phyloP scores from a whole-genome alignment of 2,888 invertebrate species.

The Nesidiocoris tenuis region DNA sequence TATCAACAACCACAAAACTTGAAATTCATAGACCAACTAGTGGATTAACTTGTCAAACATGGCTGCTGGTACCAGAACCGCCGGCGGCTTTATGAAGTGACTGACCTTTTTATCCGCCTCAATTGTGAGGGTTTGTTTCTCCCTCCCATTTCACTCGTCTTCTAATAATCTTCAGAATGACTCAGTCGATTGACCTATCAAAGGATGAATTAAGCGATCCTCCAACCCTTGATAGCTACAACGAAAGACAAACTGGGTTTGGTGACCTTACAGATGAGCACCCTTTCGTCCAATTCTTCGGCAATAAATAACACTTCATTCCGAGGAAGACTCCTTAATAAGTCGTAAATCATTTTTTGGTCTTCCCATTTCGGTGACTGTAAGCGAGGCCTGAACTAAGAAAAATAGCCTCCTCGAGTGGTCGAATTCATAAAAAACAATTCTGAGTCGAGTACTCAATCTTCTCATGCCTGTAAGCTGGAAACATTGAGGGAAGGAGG shows the following conservation, averaged over 20 bases:
- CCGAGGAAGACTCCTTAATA: not conserved
- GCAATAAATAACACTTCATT: constrained; percentile 26
- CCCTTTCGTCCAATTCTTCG: constrained; percentile 37
- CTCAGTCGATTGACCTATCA: constrained; percentile 44
- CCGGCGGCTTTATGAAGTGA: no score
- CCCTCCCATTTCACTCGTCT: not conserved
- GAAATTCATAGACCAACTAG: no score
- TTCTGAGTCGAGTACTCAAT: no score
- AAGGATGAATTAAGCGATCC: constrained; percentile 37
- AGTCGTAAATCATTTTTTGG: not conserved
- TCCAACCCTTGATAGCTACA: constrained; percentile 9
- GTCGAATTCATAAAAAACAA: no score
- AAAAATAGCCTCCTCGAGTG: no score
- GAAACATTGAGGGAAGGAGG: no score
- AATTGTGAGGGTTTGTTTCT: constrained; percentile 27
- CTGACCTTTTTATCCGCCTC: constrained; percentile 32
- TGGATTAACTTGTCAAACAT: no score
- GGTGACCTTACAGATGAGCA: constrained; percentile 8
- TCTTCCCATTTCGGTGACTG: not conserved
- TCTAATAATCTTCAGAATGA: constrained; percentile 27
- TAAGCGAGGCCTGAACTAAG: not conserved
- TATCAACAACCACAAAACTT: no score
- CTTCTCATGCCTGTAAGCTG: no score
- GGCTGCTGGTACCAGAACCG: no score
- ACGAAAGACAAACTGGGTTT: constrained; percentile 5